Percentiles rank a stretch among this genome's conserved stretches.
These are phyloP conservation scores for Telmatherina bonti DNA, from an alignment of 2,797 vertebrate genomes.

Conservation along the genomic window DNA sequence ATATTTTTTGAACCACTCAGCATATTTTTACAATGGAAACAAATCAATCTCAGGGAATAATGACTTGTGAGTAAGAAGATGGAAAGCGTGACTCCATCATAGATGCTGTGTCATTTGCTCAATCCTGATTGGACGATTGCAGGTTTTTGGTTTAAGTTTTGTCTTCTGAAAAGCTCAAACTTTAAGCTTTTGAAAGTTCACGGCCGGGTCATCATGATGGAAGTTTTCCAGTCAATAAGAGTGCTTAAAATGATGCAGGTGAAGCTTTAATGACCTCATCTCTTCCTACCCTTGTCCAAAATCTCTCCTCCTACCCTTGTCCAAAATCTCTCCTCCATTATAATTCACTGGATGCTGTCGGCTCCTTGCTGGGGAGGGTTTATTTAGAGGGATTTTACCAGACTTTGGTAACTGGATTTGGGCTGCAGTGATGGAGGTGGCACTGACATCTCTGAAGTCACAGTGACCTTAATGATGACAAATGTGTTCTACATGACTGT, in stretches of 20 bases:
- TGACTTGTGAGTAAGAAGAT: neutral
- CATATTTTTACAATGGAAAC: too few species aligned
- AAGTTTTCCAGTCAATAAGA: constrained; percentile 5
- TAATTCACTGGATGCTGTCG: constrained; percentile 4
- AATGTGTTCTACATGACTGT: constrained; percentile 1
- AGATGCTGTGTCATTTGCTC: neutral
- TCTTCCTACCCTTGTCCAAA: constrained; percentile 5
- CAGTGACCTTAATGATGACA: constrained; percentile 10
- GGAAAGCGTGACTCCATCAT: neutral
- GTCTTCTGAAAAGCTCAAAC: neutral
- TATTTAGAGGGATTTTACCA: constrained; percentile 4
- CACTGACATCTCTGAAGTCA: constrained; percentile 16
- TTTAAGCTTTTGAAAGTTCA: neutral
- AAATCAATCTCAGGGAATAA: neutral
- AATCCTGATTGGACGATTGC: neutral
- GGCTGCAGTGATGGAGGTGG: constrained; percentile 1
- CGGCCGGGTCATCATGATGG: neutral
- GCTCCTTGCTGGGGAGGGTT: constrained; percentile 5
- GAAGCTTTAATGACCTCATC: neutral
- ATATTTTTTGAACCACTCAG: too few species aligned
- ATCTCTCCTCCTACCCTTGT: constrained; percentile 2
- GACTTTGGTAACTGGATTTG: constrained; percentile 20
- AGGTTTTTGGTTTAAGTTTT: neutral
- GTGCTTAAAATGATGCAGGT: neutral
- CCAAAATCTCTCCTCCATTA: neutral